These are phyloP conservation scores for Antheraea pernyi DNA, from an alignment of 1,140 invertebrate genomes.

Conservation along the genomic window DNA sequence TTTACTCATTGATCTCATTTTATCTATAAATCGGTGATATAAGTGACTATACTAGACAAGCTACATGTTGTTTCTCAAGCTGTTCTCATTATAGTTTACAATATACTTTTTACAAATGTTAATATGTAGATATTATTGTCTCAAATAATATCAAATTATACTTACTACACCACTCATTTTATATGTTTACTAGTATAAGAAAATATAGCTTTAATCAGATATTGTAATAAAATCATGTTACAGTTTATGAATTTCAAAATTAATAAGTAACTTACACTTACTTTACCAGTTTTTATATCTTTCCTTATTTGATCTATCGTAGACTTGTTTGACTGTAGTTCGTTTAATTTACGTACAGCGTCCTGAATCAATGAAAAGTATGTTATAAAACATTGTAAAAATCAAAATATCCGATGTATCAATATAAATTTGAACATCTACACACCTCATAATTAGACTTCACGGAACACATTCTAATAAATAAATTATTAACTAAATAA, in stretches of 20 bases:
- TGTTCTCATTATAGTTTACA: too few relatives aligned
- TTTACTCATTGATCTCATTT: too few relatives aligned
- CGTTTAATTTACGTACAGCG: slow-evolving; percentile 83
- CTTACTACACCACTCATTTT: too few relatives aligned
- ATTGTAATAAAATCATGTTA: not conserved
- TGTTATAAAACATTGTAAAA: not conserved
- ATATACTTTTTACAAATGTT: too few relatives aligned
- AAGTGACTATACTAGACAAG: too few relatives aligned
- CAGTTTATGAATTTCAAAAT: not conserved
- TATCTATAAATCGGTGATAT: too few relatives aligned
- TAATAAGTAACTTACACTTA: slow-evolving; percentile 10
- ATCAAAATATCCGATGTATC: too few relatives aligned
- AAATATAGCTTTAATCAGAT: too few relatives aligned
- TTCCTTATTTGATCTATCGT: slow-evolving; percentile 76
- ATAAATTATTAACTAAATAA: slow-evolving; percentile 42
- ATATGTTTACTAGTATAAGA: too few relatives aligned
- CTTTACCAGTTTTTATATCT: slow-evolving; percentile 50
- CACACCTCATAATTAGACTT: slow-evolving; percentile 58
- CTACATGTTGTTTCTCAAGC: too few relatives aligned
- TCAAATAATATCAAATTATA: too few relatives aligned
- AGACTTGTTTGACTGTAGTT: slow-evolving; percentile 85
- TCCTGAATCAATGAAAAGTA: slow-evolving; percentile 70
- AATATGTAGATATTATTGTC: too few relatives aligned
- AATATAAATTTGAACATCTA: slow-evolving; percentile 6
- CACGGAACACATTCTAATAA: slow-evolving; percentile 53